Conservation (phyloP, 2,797 vertebrate species). For the Gymnoscopelus microlampas region DNA sequence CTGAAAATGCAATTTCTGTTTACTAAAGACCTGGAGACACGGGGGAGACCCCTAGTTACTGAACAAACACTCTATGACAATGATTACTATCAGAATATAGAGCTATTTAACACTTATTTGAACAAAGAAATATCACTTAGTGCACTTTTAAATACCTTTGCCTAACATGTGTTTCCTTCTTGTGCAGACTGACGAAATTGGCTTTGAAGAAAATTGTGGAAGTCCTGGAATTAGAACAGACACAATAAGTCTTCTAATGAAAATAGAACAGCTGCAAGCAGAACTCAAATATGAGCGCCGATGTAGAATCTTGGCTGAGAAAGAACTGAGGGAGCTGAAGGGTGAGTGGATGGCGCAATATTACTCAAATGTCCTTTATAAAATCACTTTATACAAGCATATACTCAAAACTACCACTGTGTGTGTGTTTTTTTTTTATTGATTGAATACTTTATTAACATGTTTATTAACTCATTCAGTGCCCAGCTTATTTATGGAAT, state of each 20-base stretch:
- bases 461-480: too few species aligned
- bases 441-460: too few species aligned
- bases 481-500: too few species aligned
- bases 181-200: conserved; percentile 60
- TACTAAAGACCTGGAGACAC: too few species aligned
- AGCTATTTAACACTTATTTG: too few species aligned
- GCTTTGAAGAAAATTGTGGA: conserved; percentile 65
- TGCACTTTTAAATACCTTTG: too few species aligned
- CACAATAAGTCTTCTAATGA: conserved; percentile 81
- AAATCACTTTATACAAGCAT: neutral
- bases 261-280: conserved; percentile 79
- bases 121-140: neutral
- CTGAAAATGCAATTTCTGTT: too few species aligned
- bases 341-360: conserved; percentile 54
- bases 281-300: conserved; percentile 80
- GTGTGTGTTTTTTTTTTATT: too few species aligned
- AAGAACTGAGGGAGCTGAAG: conserved; percentile 77
- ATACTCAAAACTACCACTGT: too few species aligned
- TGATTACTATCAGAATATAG: too few species aligned
- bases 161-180: conserved; percentile 4
- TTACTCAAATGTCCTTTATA: neutral
- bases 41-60: too few species aligned
- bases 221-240: conserved; percentile 77
- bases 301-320: conserved; percentile 77
- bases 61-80: too few species aligned